Conservation (phyloP, 2,888 invertebrate genomes). For the Drosophila lacicola region DNA sequence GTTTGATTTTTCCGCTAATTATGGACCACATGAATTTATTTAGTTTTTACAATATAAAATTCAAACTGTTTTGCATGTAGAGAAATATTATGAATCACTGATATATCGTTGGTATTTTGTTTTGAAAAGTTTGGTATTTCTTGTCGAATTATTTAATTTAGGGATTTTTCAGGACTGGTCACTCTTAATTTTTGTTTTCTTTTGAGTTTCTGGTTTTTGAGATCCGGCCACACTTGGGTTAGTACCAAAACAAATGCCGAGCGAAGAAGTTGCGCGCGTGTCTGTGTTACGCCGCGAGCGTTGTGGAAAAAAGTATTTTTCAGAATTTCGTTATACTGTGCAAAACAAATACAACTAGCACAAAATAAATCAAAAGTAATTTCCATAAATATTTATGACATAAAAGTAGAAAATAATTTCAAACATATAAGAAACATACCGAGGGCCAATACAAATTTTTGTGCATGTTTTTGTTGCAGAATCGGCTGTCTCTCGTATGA, state of each 20-base stretch:
- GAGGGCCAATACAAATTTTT: conserved; percentile 2
- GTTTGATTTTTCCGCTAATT: too few species aligned
- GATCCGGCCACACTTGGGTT: conserved; percentile 51
- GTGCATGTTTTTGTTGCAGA: conserved; percentile 34
- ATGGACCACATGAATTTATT: too few species aligned
- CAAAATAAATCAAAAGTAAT: conserved; percentile 38
- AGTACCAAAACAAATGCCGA: conserved; percentile 68
- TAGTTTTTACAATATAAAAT: too few species aligned
- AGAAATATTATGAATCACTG: too few species aligned
- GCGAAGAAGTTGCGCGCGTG: conserved; percentile 54
- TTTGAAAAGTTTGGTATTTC: not conserved
- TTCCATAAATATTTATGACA: conserved; percentile 10
- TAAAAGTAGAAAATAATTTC: not conserved
- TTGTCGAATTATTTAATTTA: not conserved
- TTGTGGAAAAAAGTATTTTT: conserved; percentile 43
- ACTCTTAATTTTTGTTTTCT: conserved; percentile 19
- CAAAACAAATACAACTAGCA: conserved; percentile 32
- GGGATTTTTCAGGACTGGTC: conserved; percentile 5
- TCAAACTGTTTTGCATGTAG: too few species aligned
- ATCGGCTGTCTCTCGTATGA: conserved; percentile 39
- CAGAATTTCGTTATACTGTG: conserved; percentile 38
- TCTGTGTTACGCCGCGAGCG: conserved; percentile 61
- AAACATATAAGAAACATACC: conserved; percentile 14
- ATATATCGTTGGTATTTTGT: not conserved
- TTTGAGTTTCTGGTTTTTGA: conserved; percentile 5